Conservation (phyloP, 2,113 vertebrate genomes). For the Zootoca vivipara region DNA sequence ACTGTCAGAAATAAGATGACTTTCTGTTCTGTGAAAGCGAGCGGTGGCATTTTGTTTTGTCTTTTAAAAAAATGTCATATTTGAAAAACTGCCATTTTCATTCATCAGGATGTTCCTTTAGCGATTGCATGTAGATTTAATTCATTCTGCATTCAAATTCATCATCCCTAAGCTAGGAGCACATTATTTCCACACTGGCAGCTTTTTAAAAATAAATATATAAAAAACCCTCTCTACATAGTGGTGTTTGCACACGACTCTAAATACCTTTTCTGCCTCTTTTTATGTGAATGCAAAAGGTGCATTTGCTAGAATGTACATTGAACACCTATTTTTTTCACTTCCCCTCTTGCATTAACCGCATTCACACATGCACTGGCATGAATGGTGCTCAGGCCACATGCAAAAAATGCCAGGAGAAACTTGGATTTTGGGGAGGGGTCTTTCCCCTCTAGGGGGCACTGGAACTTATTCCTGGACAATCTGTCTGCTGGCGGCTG, state of each 20-base stretch:
- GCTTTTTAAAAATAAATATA: not conserved
- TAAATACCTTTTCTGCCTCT: not conserved
- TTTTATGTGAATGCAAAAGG: not conserved
- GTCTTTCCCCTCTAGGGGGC: conserved; percentile 16
- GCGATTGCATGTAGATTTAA: not conserved
- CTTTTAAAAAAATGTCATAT: not conserved
- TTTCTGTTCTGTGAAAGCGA: not conserved
- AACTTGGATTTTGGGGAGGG: not conserved
- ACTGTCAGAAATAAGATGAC: not conserved
- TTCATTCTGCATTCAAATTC: not conserved
- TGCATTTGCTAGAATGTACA: not conserved
- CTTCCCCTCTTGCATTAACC: too few relatives aligned
- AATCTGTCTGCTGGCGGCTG: not conserved
- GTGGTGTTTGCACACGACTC: not conserved
- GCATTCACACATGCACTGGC: not conserved
- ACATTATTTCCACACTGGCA: not conserved
- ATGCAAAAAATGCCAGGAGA: not conserved
- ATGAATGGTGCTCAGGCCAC: not conserved
- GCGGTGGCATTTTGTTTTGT: not conserved
- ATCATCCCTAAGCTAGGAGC: not conserved
- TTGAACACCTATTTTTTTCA: not conserved
- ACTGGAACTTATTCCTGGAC: not conserved
- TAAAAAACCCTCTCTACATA: too few relatives aligned
- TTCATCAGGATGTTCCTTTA: not conserved
- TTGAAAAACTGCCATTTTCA: not conserved